These are phyloP conservation scores for Macropus fuliginosus DNA, from an alignment of 2,797 vertebrate genomes.

Conservation along the genomic window DNA sequence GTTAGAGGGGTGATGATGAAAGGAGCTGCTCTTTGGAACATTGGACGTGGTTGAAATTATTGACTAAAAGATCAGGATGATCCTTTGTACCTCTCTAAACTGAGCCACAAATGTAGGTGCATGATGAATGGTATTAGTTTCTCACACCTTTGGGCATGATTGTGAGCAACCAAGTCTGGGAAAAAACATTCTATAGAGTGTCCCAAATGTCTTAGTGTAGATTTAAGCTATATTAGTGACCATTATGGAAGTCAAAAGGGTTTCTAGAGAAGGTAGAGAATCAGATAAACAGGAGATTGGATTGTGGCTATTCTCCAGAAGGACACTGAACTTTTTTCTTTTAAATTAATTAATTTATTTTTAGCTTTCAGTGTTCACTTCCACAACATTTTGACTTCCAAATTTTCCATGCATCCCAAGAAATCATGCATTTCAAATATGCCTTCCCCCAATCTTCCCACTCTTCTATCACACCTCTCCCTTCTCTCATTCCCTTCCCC, in stretches of 20 bases:
- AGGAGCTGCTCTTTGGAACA: background rate
- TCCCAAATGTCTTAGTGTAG: background rate
- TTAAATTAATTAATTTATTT: too few species aligned
- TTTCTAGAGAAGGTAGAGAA: slow-evolving; percentile 11
- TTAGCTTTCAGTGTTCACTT: too few species aligned
- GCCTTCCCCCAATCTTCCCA: too few species aligned
- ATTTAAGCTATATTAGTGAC: background rate
- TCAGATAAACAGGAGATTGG: background rate
- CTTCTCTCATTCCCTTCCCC: too few species aligned
- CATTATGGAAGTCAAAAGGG: background rate
- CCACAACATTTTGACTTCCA: too few species aligned
- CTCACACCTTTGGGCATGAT: too few species aligned
- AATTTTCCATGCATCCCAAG: too few species aligned
- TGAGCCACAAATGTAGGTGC: background rate
- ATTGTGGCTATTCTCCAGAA: background rate
- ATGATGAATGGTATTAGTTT: background rate
- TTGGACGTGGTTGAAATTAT: background rate
- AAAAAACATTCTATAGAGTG: too few species aligned
- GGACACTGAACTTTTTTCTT: background rate
- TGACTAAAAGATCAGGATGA: background rate
- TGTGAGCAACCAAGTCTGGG: too few species aligned
- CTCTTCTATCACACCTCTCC: too few species aligned
- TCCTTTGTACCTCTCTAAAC: background rate
- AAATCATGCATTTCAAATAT: too few species aligned
- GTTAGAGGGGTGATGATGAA: background rate